These are phyloP conservation scores for Cebus imitator DNA, from an alignment of 2,113 vertebrate species.

Conservation along the genomic window DNA sequence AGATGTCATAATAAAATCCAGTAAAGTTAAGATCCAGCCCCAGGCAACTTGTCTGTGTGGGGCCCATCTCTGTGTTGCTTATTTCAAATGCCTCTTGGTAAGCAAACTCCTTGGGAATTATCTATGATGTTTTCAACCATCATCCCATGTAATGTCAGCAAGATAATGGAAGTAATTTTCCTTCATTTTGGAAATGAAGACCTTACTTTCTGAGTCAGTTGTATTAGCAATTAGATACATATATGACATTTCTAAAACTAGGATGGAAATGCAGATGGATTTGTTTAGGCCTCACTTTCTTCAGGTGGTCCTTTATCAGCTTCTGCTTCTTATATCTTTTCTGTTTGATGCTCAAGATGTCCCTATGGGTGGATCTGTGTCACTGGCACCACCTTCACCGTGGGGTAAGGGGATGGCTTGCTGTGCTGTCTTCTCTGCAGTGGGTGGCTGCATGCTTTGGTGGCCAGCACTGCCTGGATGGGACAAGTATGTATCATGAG, in stretches of 20 bases:
- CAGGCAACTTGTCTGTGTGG: slow-evolving; percentile 93
- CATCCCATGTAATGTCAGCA: slow-evolving; percentile 89
- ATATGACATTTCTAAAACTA: slow-evolving; percentile 91
- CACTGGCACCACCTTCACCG: slow-evolving; percentile 86
- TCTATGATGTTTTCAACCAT: slow-evolving; percentile 86
- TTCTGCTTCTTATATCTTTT: slow-evolving; percentile 89
- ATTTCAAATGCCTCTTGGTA: slow-evolving; percentile 89
- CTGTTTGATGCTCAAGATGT: slow-evolving; percentile 89
- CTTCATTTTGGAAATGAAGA: slow-evolving; percentile 96
- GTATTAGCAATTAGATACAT: slow-evolving; percentile 89
- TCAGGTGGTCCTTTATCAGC: slow-evolving; percentile 88
- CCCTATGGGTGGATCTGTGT: slow-evolving; percentile 89
- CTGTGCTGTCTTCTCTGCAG: slow-evolving; percentile 88
- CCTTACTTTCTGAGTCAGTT: slow-evolving; percentile 88
- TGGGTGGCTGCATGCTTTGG: slow-evolving; percentile 47
- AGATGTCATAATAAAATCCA: slow-evolving; percentile 86
- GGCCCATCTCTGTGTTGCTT: slow-evolving; percentile 88
- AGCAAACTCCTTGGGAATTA: slow-evolving; percentile 88
- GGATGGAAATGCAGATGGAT: slow-evolving; percentile 89
- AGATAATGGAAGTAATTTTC: slow-evolving; percentile 94
- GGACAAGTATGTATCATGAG: no score
- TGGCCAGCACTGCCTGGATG: background rate
- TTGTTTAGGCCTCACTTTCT: slow-evolving; percentile 89
- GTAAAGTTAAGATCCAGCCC: slow-evolving; percentile 95
- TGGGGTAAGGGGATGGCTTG: slow-evolving; percentile 77